Conservation (phyloP, 2,888 invertebrate genomes). For the Bellardia bayeri region DNA sequence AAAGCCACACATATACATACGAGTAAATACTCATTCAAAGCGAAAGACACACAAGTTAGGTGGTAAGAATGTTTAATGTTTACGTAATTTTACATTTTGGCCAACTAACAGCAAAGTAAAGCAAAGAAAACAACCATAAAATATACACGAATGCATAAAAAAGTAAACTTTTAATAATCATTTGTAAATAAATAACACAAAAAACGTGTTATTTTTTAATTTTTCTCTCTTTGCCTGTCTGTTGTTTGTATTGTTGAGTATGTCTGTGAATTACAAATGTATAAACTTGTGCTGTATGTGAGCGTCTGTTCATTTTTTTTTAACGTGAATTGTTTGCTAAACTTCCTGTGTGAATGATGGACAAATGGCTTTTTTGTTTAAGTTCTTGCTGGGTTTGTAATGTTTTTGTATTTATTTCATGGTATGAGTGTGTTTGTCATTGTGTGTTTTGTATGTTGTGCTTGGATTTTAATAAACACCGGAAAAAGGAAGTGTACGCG, state of each 20-base stretch:
- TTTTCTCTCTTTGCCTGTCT: conserved; percentile 20
- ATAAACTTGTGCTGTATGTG: conserved; percentile 22
- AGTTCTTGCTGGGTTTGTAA: conserved; percentile 25
- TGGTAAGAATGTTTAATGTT: conserved; percentile 36
- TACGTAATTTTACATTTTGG: conserved; percentile 57
- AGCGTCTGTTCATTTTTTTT: not conserved
- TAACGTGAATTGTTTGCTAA: conserved; percentile 64
- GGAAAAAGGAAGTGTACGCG: conserved; percentile 53
- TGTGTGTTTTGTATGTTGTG: not conserved
- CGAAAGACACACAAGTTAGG: conserved; percentile 32
- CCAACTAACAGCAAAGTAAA: conserved; percentile 32
- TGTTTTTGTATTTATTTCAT: conserved; percentile 20
- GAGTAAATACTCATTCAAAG: not conserved
- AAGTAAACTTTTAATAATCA: conserved; percentile 51
- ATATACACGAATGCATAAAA: conserved; percentile 25
- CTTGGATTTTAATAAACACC: conserved; percentile 16
- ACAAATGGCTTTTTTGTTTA: conserved; percentile 55
- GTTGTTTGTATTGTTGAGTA: conserved; percentile 19
- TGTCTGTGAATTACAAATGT: conserved; percentile 36
- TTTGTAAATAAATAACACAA: conserved; percentile 49
- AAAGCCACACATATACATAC: conserved; percentile 3
- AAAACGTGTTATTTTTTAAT: conserved; percentile 4
- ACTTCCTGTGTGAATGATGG: conserved; percentile 64
- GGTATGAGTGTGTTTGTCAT: not conserved
- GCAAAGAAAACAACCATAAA: conserved; percentile 12